Percentiles rank a stretch among this genome's conserved stretches.
Conservation (phyloP, 2,113 vertebrate species). For the Motacilla tschutschensis region DNA sequence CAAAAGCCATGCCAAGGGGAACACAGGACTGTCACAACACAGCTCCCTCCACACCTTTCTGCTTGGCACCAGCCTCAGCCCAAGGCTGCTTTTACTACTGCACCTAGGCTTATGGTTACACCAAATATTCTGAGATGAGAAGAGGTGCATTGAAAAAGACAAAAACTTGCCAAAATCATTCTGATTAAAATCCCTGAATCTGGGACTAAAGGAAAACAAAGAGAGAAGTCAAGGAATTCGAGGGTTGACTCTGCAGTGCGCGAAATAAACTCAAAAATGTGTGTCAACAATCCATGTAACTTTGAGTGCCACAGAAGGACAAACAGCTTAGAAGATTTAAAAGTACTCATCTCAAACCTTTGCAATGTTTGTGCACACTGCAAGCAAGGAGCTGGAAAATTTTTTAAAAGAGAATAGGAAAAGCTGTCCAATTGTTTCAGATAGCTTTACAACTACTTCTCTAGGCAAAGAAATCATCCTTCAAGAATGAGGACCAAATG, state of each 20-base stretch:
- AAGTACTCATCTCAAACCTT: neutral
- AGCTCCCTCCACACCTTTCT: neutral
- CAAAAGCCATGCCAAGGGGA: neutral
- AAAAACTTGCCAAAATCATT: neutral
- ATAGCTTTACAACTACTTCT: neutral
- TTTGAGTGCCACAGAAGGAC: neutral
- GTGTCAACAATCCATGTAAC: neutral
- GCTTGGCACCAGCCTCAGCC: neutral
- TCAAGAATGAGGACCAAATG: neutral
- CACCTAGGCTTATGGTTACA: neutral
- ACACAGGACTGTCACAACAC: neutral
- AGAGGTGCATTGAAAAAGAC: neutral
- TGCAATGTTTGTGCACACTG: neutral
- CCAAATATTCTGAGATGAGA: neutral
- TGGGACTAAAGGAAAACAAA: fast-evolving
- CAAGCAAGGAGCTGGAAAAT: neutral
- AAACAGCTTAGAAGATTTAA: neutral
- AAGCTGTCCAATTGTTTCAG: neutral
- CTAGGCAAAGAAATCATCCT: neutral
- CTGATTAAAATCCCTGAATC: neutral
- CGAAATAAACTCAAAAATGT: neutral
- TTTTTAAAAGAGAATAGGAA: neutral
- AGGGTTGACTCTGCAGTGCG: neutral
- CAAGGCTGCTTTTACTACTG: neutral
- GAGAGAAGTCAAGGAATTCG: neutral